phyloP scores from a whole-genome alignment of 2,797 vertebrate genomes.

The Pseudomugil gertrudae region DNA sequence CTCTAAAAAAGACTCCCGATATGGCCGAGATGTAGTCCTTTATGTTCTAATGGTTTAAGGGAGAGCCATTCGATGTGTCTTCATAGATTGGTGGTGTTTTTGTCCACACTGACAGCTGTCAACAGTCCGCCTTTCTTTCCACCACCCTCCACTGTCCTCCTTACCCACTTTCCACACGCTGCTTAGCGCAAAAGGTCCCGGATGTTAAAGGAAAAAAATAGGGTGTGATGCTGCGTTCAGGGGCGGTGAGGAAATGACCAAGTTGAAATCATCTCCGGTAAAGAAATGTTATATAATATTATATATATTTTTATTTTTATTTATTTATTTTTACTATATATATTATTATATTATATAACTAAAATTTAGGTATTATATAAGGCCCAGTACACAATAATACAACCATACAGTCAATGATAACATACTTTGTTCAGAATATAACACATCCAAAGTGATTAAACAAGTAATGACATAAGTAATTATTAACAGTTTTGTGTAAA shows the following conservation, averaged over 20 bases:
- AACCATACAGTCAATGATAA: no score
- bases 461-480: not conserved
- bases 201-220: constrained; percentile 69
- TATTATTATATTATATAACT: no score
- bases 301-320: no score
- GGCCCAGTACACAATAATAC: no score
- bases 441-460: not conserved
- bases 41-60: constrained; percentile 28
- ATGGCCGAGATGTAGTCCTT: constrained; percentile 22
- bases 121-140: constrained; percentile 68
- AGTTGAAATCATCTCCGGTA: not conserved
- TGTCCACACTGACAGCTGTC: constrained; percentile 81
- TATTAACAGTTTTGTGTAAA: not conserved
- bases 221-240: constrained; percentile 72
- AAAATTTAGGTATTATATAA: constrained; percentile 9
- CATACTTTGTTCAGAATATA: not conserved
- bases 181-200: constrained; percentile 58
- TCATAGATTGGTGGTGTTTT: constrained; percentile 61
- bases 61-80: constrained; percentile 53
- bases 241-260: constrained; percentile 23
- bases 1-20: constrained; percentile 28
- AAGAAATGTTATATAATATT: no score
- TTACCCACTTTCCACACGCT: constrained; percentile 60
- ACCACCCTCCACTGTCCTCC: constrained; percentile 54
- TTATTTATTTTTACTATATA: no score